Evolutionary conservation across 2,797 vertebrate species (phyloP).

Genomic region (Myotis daubentonii): DNA sequence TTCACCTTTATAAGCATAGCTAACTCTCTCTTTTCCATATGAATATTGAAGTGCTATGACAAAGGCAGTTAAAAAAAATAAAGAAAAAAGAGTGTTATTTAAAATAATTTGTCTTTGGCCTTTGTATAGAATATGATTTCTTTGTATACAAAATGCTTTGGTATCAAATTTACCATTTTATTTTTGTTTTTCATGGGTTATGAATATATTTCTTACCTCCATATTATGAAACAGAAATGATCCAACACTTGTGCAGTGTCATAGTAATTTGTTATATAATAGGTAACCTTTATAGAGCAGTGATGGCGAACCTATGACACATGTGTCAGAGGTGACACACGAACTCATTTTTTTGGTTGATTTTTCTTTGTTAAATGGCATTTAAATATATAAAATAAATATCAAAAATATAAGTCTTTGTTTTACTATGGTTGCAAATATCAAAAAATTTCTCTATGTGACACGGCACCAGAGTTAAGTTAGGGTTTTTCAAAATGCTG

Average conservation of each 20-base stretch:
- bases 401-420: too few species aligned
- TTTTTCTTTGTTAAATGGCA: too few species aligned
- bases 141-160: not conserved
- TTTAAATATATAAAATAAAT: too few species aligned
- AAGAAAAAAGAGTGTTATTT: not conserved
- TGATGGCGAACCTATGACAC: too few species aligned
- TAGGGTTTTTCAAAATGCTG: too few species aligned
- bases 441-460: too few species aligned
- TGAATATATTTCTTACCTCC: not conserved
- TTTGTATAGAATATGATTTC: not conserved
- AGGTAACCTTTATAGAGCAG: not conserved
- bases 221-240: conserved; percentile 37
- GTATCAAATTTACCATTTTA: not conserved
- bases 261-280: not conserved
- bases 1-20: conserved; percentile 45
- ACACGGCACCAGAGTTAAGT: too few species aligned
- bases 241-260: not conserved
- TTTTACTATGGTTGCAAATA: too few species aligned
- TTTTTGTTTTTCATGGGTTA: conserved; percentile 29
- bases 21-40: conserved; percentile 19
- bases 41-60: not conserved
- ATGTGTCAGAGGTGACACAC: too few species aligned
- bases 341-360: too few species aligned
- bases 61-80: conserved; percentile 31
- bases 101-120: conserved; percentile 54